Percentiles rank a stretch among this genome's conserved stretches.
Conservation (phyloP, 2,113 vertebrate genomes). For the Phalacrocorax pelagicus region DNA sequence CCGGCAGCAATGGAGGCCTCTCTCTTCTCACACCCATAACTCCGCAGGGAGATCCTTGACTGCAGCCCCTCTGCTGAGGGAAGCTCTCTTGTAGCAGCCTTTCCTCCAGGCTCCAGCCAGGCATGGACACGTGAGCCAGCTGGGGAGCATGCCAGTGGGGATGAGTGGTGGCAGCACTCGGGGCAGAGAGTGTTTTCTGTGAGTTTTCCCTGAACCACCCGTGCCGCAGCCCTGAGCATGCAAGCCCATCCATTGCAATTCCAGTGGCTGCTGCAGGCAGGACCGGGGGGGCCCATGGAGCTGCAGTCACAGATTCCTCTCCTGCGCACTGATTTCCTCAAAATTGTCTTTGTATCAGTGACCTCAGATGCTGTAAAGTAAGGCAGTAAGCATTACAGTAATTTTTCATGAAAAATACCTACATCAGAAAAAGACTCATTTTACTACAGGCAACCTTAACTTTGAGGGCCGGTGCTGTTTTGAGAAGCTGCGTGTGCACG, state of each 20-base stretch:
- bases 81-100: background rate
- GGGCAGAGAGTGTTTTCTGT: background rate
- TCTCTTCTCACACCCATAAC: background rate
- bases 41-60: background rate
- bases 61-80: background rate
- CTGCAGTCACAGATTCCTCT: background rate
- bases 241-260: background rate
- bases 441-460: background rate
- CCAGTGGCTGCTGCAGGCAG: background rate
- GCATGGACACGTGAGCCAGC: background rate
- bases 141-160: background rate
- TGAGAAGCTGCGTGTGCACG: background rate
- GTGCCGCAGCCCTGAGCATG: accelerated
- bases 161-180: accelerated
- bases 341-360: background rate
- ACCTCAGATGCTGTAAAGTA: background rate
- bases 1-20: accelerated
- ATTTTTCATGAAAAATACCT: background rate
- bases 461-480: background rate
- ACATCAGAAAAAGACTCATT: background rate
- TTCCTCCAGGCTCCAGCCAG: background rate
- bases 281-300: accelerated
- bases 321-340: background rate
- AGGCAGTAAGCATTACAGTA: background rate
- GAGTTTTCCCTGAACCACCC: background rate